A percentile compares a stretch with the other conserved stretches of the same genome.
These are phyloP conservation scores for Myanophis thanlyinensis DNA, from an alignment of 2,113 vertebrate genomes.

Conservation along the genomic window DNA sequence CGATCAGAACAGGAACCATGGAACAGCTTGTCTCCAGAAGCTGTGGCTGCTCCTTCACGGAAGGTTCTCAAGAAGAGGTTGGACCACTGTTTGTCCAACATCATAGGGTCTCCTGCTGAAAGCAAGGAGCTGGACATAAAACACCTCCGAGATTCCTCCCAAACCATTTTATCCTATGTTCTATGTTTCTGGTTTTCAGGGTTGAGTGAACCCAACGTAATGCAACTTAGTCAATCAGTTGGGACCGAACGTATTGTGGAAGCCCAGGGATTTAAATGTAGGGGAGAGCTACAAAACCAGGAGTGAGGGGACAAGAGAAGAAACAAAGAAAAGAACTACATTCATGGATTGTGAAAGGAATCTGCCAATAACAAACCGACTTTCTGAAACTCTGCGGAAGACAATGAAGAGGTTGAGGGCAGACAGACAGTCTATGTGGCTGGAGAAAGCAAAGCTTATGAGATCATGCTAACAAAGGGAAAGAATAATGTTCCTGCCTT, in stretches of 20 bases:
- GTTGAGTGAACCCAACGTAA: background rate
- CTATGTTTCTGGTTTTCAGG: background rate
- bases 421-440: background rate
- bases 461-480: background rate
- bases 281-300: background rate
- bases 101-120: background rate
- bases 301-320: rapidly evolving
- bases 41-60: background rate
- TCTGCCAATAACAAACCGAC: background rate
- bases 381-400: background rate
- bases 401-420: background rate
- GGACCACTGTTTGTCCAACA: background rate
- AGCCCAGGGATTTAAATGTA: background rate
- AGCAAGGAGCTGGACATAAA: background rate
- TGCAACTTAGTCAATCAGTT: background rate
- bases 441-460: background rate
- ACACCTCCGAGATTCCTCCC: no score
- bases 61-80: background rate
- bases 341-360: background rate
- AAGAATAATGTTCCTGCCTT: background rate
- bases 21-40: background rate
- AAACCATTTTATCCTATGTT: no score
- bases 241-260: background rate
- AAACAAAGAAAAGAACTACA: background rate
- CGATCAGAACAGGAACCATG: no score